phyloP scores from a whole-genome alignment of 2,797 vertebrate species.

The Erpetoichthys calabaricus region DNA sequence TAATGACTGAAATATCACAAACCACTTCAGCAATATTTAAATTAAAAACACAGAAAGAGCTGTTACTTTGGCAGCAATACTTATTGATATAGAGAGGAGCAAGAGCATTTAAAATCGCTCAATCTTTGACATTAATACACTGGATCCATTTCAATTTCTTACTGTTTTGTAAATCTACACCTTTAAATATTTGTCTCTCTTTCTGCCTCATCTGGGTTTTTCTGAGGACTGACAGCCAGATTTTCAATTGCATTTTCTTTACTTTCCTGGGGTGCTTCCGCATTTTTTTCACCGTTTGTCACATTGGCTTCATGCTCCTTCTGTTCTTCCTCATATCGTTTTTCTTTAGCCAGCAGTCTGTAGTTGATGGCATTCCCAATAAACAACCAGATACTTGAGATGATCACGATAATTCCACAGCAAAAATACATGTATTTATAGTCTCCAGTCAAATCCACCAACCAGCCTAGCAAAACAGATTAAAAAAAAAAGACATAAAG shows the following conservation, averaged over 20 bases:
- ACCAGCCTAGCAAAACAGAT: slow-evolving; percentile 63
- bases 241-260: slow-evolving; percentile 34
- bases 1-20: not conserved
- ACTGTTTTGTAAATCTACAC: slow-evolving; percentile 5
- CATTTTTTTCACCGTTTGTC: slow-evolving; percentile 33
- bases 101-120: not conserved
- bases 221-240: slow-evolving; percentile 26
- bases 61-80: slow-evolving; percentile 33
- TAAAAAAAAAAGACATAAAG: slow-evolving; percentile 21
- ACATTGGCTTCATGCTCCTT: slow-evolving; percentile 36
- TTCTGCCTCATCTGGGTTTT: slow-evolving; percentile 42
- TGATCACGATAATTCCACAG: slow-evolving; percentile 68
- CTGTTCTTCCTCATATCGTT: slow-evolving; percentile 45
- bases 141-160: not conserved
- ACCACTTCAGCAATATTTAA: not conserved
- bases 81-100: not conserved
- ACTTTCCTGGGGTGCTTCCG: slow-evolving; percentile 36
- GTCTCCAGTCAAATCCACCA: slow-evolving; percentile 78
- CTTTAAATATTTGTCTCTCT: slow-evolving; percentile 84
- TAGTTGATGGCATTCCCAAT: slow-evolving; percentile 90
- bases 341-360: slow-evolving; percentile 72
- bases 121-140: not conserved
- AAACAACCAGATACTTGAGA: slow-evolving; percentile 80
- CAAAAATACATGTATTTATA: slow-evolving; percentile 87
- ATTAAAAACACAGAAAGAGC: slow-evolving; percentile 11